Evolutionary conservation across 1,140 invertebrate genomes (phyloP), one percentile per base, ranked within the genome.

Genomic region (Hydropsyche tenuis): DNA sequence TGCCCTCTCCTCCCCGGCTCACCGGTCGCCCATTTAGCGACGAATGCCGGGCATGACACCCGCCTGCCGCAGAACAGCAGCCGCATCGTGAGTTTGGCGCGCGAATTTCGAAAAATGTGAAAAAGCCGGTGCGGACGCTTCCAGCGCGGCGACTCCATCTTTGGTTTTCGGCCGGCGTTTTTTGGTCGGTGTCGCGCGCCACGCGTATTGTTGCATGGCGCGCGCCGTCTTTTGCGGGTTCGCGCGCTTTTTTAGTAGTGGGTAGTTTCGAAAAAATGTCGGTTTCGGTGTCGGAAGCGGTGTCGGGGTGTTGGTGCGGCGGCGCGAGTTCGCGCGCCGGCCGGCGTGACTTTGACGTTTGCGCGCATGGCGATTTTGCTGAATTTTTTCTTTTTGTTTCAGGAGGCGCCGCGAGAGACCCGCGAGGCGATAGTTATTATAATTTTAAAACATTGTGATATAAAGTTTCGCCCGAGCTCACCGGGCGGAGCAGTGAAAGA

Each of bases 361-460:
- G 7, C 2, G 7, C 53, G 53, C 20, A 3, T 18, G 1, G 9
- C 30, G 9, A 4, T 37, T 37, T 37, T 4, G 30, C 9, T 37
- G n/a, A n/a, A n/a, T 37, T 70, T 42, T 64, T 9, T 65, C 30
- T 18, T 9, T 69, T 70, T n/a, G 53, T 73, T 73, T 68, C 73
- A 73, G 75, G 42, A 73, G 37, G 72, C 72, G 68, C 75, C 51
- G 72, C 68, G 23, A 73, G 72, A 73, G 46, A 72, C 75, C 75
- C 70, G 72, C 72, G 30, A 27, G 75, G 45, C 56, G 22, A 25
- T 25, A 60, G 56, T 23, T 27, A 16, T 6, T 48, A 48, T 3
- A 48, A 14, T n/a, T n/a, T 48, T 53, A 65, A 65, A 64, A 37
- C 64, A 73, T 76, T 76, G 75, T 76, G 75, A 76, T 76, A 76